phyloP scores from a whole-genome alignment of 2,113 vertebrate species.

The Synodontis membranacea region DNA sequence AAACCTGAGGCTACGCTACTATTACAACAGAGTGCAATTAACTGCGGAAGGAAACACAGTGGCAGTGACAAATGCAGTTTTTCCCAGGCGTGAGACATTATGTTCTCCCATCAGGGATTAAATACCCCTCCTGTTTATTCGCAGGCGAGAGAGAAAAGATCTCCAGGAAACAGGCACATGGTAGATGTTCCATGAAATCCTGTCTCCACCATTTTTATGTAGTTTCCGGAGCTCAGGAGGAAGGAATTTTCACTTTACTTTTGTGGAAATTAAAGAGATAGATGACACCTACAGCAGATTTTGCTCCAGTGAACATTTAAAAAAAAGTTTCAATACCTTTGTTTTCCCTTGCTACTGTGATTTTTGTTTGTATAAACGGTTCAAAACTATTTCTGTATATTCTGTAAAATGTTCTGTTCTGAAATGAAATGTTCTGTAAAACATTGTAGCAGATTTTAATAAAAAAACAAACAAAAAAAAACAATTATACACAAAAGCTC shows the following conservation, averaged over 20 bases:
- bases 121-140: slow-evolving; percentile 44
- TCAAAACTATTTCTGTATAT: no score
- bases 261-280: slow-evolving; percentile 37
- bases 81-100: slow-evolving; percentile 50
- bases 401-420: no score
- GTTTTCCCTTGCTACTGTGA: not conserved
- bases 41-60: slow-evolving; percentile 47
- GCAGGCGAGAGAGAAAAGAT: slow-evolving; percentile 34
- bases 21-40: slow-evolving; percentile 48
- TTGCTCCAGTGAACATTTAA: not conserved
- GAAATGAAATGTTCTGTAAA: no score
- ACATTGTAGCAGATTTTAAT: no score
- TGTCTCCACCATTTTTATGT: slow-evolving; percentile 43
- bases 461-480: no score
- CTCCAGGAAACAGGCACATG: slow-evolving; percentile 52
- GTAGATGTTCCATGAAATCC: slow-evolving; percentile 58
- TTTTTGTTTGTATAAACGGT: no score
- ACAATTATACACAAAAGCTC: no score
- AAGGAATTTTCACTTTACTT: slow-evolving; percentile 47
- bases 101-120: slow-evolving; percentile 43
- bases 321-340: not conserved
- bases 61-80: slow-evolving; percentile 53
- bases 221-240: slow-evolving; percentile 39
- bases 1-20: slow-evolving; percentile 31
- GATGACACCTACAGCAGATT: slow-evolving; percentile 8